These are phyloP conservation scores for Noctuana brunneofusca DNA, from an alignment of 2,888 invertebrate species.

Conservation along the genomic window DNA sequence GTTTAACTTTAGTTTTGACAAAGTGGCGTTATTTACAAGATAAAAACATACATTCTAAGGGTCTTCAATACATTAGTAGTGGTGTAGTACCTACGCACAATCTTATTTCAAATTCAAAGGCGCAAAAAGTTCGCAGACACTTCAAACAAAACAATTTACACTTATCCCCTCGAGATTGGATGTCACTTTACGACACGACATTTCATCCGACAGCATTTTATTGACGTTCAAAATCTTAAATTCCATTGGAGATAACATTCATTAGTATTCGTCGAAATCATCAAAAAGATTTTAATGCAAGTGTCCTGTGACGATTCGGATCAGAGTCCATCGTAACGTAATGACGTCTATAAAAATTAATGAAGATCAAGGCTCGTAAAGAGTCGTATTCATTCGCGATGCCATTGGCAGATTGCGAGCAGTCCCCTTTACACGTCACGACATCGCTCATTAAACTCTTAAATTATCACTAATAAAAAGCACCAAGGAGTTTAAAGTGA, in stretches of 20 bases:
- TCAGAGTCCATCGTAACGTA: constrained; percentile 37
- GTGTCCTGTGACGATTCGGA: constrained; percentile 40
- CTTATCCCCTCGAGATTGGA: neutral
- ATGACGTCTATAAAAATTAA: constrained; percentile 46
- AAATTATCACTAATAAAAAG: constrained; percentile 37
- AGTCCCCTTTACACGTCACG: constrained; percentile 38
- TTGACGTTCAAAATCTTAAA: constrained; percentile 19
- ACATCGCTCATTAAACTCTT: constrained; percentile 39
- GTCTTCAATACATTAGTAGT: neutral
- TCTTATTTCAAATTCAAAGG: neutral
- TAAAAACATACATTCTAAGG: neutral
- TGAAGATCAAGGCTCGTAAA: constrained; percentile 43
- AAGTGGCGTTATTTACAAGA: neutral
- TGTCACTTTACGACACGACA: constrained; percentile 15
- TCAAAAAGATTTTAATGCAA: constrained; percentile 15
- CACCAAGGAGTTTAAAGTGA: constrained; percentile 24
- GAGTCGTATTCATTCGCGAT: constrained; percentile 41
- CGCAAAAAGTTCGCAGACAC: neutral
- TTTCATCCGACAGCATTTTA: constrained; percentile 4
- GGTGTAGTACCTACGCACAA: neutral
- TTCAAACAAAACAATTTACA: constrained; percentile 4
- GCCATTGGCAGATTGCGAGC: constrained; percentile 41
- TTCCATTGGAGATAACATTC: constrained; percentile 20
- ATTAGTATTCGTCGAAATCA: constrained; percentile 24
- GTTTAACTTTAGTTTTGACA: neutral